Evolutionary conservation across 2,888 invertebrate genomes (phyloP).

Genomic region (Argyresthia albistria): DNA sequence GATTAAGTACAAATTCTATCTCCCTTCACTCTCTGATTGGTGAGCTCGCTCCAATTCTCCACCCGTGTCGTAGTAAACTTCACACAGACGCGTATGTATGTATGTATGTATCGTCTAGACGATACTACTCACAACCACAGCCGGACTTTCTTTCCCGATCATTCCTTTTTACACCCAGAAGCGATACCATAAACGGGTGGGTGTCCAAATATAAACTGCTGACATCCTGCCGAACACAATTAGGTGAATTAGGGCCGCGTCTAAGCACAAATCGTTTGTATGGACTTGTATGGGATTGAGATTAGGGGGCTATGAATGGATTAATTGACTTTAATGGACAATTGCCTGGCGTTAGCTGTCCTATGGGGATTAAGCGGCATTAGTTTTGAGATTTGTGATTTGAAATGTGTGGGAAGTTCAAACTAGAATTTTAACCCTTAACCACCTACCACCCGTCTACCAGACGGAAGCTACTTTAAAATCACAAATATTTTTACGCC

Average conservation of each 20-base stretch:
- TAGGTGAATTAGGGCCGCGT: constrained; percentile 1
- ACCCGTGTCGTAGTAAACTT: too few relatives aligned
- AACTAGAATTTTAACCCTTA: too few relatives aligned
- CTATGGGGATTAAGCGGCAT: neutral
- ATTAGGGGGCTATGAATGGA: neutral
- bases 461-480: too few relatives aligned
- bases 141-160: neutral
- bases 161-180: neutral
- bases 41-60: too few relatives aligned
- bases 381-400: too few relatives aligned
- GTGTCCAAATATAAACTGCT: neutral
- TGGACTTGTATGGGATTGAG: neutral
- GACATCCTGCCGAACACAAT: constrained; percentile 24
- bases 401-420: too few relatives aligned
- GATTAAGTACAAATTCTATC: too few relatives aligned
- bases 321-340: neutral
- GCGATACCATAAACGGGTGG: neutral
- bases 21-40: too few relatives aligned
- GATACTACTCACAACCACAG: neutral
- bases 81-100: too few relatives aligned
- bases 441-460: too few relatives aligned
- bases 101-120: too few relatives aligned
- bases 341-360: neutral
- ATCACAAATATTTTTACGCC: too few relatives aligned
- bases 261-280: constrained; percentile 11